Percentiles rank a stretch among this genome's conserved stretches.
phyloP scores from a whole-genome alignment of 2,113 vertebrate genomes.

The Apus apus region DNA sequence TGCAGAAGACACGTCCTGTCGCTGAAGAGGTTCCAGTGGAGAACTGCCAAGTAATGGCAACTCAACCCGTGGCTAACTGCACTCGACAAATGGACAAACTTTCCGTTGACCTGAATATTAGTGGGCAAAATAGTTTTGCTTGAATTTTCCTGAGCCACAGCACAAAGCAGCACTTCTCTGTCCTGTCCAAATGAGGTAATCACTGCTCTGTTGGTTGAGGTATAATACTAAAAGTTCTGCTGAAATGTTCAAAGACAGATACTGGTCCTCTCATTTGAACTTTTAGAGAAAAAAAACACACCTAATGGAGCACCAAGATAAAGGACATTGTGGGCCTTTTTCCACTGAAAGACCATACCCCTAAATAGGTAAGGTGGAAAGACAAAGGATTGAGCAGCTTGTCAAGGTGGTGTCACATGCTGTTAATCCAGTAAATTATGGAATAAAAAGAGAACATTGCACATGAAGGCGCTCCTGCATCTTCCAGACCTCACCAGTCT shows the following conservation, averaged over 20 bases:
- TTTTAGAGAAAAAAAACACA: background rate
- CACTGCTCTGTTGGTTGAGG: background rate
- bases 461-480: background rate
- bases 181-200: background rate
- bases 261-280: background rate
- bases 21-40: background rate
- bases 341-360: background rate
- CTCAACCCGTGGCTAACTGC: background rate
- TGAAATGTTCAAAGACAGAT: background rate
- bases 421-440: background rate
- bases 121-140: background rate
- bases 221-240: background rate
- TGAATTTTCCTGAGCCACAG: background rate
- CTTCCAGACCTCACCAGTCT: background rate
- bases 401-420: background rate
- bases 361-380: background rate
- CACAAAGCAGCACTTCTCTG: background rate
- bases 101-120: background rate
- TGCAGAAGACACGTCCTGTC: background rate
- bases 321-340: background rate
- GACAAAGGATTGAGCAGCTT: background rate
- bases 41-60: rapidly evolving
- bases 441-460: background rate
- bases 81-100: background rate
- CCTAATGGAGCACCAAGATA: background rate